Percentiles rank a stretch among this genome's conserved stretches.
These are phyloP conservation scores for Ophion slaviceki DNA, from an alignment of 2,888 invertebrate species.

Conservation along the genomic window DNA sequence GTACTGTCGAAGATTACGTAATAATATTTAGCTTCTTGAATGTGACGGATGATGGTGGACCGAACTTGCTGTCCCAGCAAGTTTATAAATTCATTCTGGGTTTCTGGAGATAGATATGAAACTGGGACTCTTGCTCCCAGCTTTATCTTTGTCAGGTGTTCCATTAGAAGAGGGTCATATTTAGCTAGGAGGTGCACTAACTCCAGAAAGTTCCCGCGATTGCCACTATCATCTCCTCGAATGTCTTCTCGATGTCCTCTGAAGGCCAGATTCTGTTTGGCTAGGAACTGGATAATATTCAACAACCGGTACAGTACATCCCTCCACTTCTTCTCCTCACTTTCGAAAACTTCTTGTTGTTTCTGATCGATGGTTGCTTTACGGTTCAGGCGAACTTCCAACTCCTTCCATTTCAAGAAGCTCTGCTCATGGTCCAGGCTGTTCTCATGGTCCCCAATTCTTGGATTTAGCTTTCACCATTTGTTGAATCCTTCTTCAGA, in stretches of 20 bases:
- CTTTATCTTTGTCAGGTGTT: conserved; percentile 59
- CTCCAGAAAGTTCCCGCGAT: conserved; percentile 59
- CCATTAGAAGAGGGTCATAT: conserved; percentile 64
- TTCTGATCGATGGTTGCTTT: conserved; percentile 61
- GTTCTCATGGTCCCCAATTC: not conserved
- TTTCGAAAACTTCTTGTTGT: conserved; percentile 59
- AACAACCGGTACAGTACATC: not conserved
- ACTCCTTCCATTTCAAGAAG: conserved; percentile 60
- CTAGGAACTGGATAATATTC: not conserved
- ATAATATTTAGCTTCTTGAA: conserved; percentile 43
- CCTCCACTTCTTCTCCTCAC: not conserved
- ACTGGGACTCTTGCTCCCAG: conserved; percentile 39
- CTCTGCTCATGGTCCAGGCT: not conserved
- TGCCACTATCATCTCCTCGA: conserved; percentile 1
- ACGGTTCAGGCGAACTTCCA: conserved; percentile 57
- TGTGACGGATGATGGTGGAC: conserved; percentile 23
- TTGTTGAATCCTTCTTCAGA: conserved; percentile 8
- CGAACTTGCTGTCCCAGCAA: conserved; percentile 44
- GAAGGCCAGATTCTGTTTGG: conserved; percentile 1
- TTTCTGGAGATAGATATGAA: conserved; percentile 64
- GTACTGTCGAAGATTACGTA: conserved; percentile 49
- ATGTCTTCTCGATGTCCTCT: not conserved
- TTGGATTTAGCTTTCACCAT: conserved; percentile 1
- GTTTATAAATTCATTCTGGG: conserved; percentile 56
- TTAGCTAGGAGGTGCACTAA: conserved; percentile 61